These are phyloP conservation scores for Synanthedon formicaeformis DNA, from an alignment of 2,888 invertebrate species.

Conservation along the genomic window DNA sequence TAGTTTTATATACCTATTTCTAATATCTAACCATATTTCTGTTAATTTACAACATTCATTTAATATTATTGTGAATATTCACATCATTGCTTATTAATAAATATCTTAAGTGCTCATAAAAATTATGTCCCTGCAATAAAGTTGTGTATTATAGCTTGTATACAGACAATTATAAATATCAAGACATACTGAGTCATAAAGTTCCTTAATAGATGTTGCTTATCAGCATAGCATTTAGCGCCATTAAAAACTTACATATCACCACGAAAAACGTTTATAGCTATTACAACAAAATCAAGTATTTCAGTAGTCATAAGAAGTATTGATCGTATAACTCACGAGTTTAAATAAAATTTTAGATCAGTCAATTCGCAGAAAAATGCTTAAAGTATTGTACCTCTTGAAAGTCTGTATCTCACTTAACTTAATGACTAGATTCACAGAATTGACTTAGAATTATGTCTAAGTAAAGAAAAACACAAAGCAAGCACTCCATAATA, in stretches of 20 bases:
- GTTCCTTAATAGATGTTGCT: too few relatives aligned
- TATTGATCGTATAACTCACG: too few relatives aligned
- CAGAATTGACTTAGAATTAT: conserved; percentile 18
- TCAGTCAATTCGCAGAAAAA: too few relatives aligned
- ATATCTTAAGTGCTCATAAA: conserved; percentile 34
- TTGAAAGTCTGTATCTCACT: conserved; percentile 41
- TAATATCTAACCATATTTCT: conserved; percentile 10
- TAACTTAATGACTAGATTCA: conserved; percentile 34
- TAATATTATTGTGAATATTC: conserved; percentile 21
- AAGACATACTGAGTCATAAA: too few relatives aligned
- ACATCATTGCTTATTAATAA: conserved; percentile 32
- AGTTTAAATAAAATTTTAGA: too few relatives aligned
- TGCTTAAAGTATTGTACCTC: conserved; percentile 11
- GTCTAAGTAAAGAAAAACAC: conserved; percentile 51
- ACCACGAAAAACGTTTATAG: too few relatives aligned
- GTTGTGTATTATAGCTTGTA: conserved; percentile 4
- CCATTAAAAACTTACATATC: too few relatives aligned
- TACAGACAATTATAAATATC: too few relatives aligned
- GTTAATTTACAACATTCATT: conserved; percentile 46
- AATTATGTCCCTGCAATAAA: conserved; percentile 19
- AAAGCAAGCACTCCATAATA: conserved; percentile 41
- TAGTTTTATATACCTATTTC: background rate
- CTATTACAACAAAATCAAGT: too few relatives aligned
- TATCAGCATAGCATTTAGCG: too few relatives aligned
- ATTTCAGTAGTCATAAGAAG: too few relatives aligned